Evolutionary conservation across 53 echinoderm and acorn worm genomes (phyloP).

Genomic region (Crossaster papposus): DNA sequence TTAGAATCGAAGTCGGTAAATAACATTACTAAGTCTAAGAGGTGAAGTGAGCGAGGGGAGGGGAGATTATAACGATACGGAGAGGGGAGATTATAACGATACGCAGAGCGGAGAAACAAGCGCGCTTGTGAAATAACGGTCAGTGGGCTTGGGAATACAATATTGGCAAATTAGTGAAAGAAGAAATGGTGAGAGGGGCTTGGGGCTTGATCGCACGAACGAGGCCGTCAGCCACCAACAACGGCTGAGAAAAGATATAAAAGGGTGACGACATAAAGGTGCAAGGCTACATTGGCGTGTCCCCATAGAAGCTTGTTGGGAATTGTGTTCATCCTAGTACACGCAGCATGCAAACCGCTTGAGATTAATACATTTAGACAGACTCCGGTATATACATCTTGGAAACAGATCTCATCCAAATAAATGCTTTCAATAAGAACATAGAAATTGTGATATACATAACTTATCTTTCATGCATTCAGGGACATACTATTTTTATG

Average conservation of each 20-base stretch:
- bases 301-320: not conserved
- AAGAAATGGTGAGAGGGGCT: not conserved
- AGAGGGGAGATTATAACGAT: not conserved
- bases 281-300: not conserved
- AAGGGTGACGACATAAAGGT: not conserved
- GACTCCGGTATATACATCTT: not conserved
- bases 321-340: not conserved
- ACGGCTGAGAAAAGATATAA: conserved; percentile 41
- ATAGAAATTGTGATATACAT: not conserved
- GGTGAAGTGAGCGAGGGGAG: not conserved
- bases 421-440: not conserved
- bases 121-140: not conserved
- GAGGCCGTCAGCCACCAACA: conserved; percentile 14
- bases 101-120: not conserved
- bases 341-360: conserved; percentile 1
- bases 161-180: conserved; percentile 14
- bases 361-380: not conserved
- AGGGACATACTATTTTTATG: not conserved
- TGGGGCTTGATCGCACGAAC: conserved; percentile 16
- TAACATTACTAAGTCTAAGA: not conserved
- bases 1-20: conserved; percentile 15
- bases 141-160: conserved; percentile 13
- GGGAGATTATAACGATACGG: not conserved
- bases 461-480: not conserved
- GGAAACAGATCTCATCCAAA: not conserved